Evolutionary conservation across 2,888 invertebrate species (phyloP).

Genomic region (Odontocerum albicorne): DNA sequence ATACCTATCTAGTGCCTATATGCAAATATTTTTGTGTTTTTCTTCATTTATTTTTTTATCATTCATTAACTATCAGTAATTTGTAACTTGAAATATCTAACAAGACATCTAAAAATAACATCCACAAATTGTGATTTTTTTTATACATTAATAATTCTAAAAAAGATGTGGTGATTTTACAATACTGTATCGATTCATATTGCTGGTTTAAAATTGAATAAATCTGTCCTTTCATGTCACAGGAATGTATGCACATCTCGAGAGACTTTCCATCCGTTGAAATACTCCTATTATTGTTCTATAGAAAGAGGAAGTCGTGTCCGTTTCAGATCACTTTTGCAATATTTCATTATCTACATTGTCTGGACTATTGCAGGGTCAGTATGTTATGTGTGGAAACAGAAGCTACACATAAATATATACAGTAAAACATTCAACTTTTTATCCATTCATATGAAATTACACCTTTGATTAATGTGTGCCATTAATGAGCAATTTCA

Average conservation of each 20-base stretch:
- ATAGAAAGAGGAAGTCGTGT: not conserved
- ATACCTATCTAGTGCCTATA: constrained; percentile 36
- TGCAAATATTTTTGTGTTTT: constrained; percentile 36
- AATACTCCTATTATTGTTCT: not conserved
- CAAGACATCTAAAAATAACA: constrained; percentile 51
- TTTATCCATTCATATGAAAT: no score
- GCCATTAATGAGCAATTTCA: constrained; percentile 7
- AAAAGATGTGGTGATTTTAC: constrained; percentile 41
- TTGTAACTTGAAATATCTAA: constrained; percentile 46
- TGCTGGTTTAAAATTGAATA: constrained; percentile 41
- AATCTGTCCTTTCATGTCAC: not conserved
- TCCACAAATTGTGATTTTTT: constrained; percentile 38
- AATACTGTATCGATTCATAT: constrained; percentile 50
- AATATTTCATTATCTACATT: no score
- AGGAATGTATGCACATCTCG: constrained; percentile 3
- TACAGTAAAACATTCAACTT: no score
- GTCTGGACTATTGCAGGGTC: no score
- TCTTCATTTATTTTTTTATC: constrained; percentile 22
- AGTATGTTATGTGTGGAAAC: no score
- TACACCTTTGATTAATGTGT: constrained; percentile 3
- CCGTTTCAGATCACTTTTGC: not conserved
- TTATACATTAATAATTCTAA: constrained; percentile 35
- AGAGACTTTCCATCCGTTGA: not conserved
- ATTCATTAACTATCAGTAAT: constrained; percentile 31
- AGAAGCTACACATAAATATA: not conserved